Conservation (phyloP, 1,140 invertebrate species). For the Eciton burchellii region DNA sequence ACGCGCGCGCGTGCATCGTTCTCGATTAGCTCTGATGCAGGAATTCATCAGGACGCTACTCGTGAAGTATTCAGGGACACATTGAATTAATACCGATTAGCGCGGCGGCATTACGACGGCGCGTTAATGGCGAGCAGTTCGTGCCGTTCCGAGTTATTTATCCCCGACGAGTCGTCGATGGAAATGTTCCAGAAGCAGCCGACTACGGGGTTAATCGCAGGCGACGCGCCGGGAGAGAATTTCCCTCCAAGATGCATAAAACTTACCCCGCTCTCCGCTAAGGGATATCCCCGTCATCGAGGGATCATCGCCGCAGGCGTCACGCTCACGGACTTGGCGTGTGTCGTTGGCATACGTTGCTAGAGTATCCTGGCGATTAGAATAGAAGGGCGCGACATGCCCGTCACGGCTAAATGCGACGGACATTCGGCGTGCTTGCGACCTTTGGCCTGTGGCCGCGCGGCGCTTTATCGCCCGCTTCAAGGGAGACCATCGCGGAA, state of each 20-base stretch:
- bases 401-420: constrained; percentile 60
- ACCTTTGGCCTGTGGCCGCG: background rate
- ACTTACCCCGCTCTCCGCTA: background rate
- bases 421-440: constrained; percentile 24
- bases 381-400: background rate
- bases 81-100: constrained; percentile 76
- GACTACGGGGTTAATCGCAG: background rate
- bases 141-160: background rate
- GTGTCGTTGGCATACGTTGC: background rate
- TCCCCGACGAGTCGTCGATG: background rate
- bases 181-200: background rate
- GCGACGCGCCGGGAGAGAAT: background rate
- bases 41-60: constrained; percentile 70
- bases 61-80: constrained; percentile 74
- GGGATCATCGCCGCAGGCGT: background rate
- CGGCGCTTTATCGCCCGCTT: constrained; percentile 59
- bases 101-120: constrained; percentile 56
- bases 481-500: constrained; percentile 15
- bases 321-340: background rate
- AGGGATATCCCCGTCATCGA: background rate
- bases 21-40: constrained; percentile 64
- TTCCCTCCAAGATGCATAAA: background rate
- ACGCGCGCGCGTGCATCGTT: constrained; percentile 24
- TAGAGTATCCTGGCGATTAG: background rate
- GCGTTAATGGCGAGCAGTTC: constrained; percentile 2